Conservation (phyloP, 2,797 vertebrate species). For the Percopsis omiscomaycus region DNA sequence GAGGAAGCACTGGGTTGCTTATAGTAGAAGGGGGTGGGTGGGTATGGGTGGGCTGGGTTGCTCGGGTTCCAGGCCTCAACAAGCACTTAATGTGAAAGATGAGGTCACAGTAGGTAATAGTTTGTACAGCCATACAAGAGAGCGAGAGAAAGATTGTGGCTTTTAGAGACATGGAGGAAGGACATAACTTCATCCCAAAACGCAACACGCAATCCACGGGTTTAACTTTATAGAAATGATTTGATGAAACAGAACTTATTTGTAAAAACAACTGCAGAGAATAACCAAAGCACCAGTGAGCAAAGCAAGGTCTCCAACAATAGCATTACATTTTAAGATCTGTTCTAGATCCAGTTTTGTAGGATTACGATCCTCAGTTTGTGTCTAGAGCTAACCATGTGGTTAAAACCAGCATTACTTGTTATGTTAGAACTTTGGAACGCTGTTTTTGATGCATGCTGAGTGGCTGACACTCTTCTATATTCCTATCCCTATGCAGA, state of each 20-base stretch:
- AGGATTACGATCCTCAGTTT: too few species aligned
- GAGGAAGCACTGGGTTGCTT: slow-evolving; percentile 9
- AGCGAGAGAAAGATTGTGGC: neutral
- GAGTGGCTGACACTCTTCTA: too few species aligned
- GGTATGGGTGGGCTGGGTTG: neutral
- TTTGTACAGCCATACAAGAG: neutral
- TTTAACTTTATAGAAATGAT: neutral
- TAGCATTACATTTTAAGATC: neutral
- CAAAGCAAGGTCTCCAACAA: neutral
- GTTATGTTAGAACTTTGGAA: too few species aligned
- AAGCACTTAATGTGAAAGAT: slow-evolving; percentile 11
- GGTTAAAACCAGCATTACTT: too few species aligned
- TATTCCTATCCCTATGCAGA: too few species aligned
- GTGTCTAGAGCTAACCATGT: too few species aligned
- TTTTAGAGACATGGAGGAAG: neutral
- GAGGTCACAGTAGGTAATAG: neutral
- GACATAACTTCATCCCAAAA: slow-evolving; percentile 3
- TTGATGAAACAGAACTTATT: neutral
- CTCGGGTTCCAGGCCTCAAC: neutral
- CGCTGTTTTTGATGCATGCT: too few species aligned
- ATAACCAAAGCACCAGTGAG: neutral
- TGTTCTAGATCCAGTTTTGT: too few species aligned
- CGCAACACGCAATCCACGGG: neutral
- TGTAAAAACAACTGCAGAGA: slow-evolving; percentile 10
- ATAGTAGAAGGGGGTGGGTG: neutral